A percentile compares a stretch with the other conserved stretches of the same genome.
These are phyloP conservation scores for Delphinus delphis DNA, from an alignment of 2,113 vertebrate genomes.

Conservation along the genomic window DNA sequence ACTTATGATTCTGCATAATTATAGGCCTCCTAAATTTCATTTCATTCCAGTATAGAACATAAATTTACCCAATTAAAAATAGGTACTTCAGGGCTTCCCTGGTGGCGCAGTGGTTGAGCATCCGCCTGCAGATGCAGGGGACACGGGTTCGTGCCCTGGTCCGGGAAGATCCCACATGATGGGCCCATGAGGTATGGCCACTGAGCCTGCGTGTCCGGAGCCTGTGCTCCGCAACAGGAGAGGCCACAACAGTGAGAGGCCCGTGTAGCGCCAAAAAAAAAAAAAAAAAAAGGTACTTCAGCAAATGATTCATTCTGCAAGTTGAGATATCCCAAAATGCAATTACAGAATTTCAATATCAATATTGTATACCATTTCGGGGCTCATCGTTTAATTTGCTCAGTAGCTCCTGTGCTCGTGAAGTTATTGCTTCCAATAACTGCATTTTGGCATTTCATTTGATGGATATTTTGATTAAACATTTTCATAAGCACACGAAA, in stretches of 20 bases:
- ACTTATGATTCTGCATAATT: constrained; percentile 62
- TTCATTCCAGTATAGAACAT: constrained; percentile 50
- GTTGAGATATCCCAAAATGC: constrained; percentile 49
- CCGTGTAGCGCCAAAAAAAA: no score
- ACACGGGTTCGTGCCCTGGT: no score
- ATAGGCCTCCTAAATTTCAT: constrained; percentile 57
- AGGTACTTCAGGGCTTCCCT: constrained; percentile 23
- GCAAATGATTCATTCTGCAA: constrained; percentile 47
- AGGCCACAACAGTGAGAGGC: no score
- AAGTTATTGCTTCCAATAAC: constrained; percentile 28
- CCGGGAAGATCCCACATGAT: no score
- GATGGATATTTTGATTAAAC: constrained; percentile 23
- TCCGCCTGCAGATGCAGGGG: no score
- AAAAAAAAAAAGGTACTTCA: constrained; percentile 59
- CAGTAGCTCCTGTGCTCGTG: neutral
- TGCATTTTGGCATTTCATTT: constrained; percentile 20
- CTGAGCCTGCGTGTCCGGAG: no score
- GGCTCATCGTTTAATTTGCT: constrained; percentile 46
- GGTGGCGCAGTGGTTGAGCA: no score
- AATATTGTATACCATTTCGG: constrained; percentile 34
- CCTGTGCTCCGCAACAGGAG: no score
- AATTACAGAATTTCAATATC: constrained; percentile 46
- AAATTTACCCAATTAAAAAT: constrained; percentile 69
- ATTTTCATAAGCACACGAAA: neutral
- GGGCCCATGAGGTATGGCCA: no score